Conservation (phyloP, 2,888 invertebrate species). For the Sinhomidia bicolor region DNA sequence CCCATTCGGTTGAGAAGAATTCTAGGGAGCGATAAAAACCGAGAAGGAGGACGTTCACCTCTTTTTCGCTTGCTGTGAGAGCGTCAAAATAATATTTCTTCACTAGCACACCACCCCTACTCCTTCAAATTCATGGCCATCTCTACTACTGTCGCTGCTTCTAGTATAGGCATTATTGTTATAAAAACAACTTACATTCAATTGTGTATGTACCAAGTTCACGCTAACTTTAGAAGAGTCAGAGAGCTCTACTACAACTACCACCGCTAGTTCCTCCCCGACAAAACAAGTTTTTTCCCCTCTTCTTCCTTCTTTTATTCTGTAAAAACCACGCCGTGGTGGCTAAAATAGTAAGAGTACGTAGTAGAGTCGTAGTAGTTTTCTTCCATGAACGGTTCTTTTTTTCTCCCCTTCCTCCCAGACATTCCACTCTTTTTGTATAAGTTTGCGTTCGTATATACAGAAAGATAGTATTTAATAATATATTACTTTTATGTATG, state of each 20-base stretch:
- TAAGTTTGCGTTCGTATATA: too few species aligned
- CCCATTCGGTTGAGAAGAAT: slow-evolving; percentile 55
- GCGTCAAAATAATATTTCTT: slow-evolving; percentile 77
- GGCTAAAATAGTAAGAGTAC: neutral
- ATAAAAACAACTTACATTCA: neutral
- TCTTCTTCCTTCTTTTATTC: neutral
- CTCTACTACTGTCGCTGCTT: slow-evolving; percentile 64
- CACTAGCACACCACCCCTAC: too few species aligned
- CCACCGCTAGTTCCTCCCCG: neutral
- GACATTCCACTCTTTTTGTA: neutral
- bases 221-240: neutral
- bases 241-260: neutral
- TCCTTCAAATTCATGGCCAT: slow-evolving; percentile 72
- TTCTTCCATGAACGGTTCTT: neutral
- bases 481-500: slow-evolving; percentile 17
- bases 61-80: slow-evolving; percentile 57
- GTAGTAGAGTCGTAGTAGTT: slow-evolving; percentile 5
- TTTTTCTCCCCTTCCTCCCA: slow-evolving; percentile 29
- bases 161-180: too few species aligned
- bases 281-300: slow-evolving; percentile 34
- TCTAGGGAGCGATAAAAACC: slow-evolving; percentile 67
- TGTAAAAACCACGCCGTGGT: slow-evolving; percentile 3
- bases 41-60: slow-evolving; percentile 78
- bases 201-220: neutral
- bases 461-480: too few species aligned